A percentile compares a stretch with the other conserved stretches of the same genome.
Evolutionary conservation across 1,140 invertebrate species (phyloP).

Genomic region (Pseudobourletiella spinata): DNA sequence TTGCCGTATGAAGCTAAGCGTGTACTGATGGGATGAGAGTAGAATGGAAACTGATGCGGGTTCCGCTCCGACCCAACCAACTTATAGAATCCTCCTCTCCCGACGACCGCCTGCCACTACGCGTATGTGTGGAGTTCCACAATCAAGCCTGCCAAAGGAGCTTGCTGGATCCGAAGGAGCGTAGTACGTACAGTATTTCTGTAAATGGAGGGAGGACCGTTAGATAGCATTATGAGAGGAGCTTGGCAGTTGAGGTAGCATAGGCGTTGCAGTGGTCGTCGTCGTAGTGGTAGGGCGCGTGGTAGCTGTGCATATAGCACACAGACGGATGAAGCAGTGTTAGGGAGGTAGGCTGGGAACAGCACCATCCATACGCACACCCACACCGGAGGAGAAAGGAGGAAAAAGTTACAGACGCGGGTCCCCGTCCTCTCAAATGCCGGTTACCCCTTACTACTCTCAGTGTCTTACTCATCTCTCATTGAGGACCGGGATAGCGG

Average conservation of each 20-base stretch:
- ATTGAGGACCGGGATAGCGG: background rate
- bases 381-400: background rate
- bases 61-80: background rate
- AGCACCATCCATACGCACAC: too few species aligned
- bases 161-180: background rate
- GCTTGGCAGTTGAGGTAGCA: background rate
- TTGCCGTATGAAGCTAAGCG: slow-evolving; percentile 25
- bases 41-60: slow-evolving; percentile 22
- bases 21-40: slow-evolving; percentile 19
- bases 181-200: background rate
- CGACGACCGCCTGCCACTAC: background rate
- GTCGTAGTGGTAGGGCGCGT: too few species aligned
- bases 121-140: background rate
- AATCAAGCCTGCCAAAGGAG: background rate
- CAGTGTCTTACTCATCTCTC: background rate
- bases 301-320: too few species aligned
- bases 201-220: background rate
- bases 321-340: too few species aligned
- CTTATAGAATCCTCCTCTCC: background rate
- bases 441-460: background rate
- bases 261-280: too few species aligned
- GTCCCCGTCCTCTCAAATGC: background rate
- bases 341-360: too few species aligned
- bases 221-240: background rate
- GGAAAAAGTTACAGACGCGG: background rate